Percentiles rank a stretch among this genome's conserved stretches.
Conservation (phyloP, 2,113 vertebrate species). For the Thinocorus orbignyianus region DNA sequence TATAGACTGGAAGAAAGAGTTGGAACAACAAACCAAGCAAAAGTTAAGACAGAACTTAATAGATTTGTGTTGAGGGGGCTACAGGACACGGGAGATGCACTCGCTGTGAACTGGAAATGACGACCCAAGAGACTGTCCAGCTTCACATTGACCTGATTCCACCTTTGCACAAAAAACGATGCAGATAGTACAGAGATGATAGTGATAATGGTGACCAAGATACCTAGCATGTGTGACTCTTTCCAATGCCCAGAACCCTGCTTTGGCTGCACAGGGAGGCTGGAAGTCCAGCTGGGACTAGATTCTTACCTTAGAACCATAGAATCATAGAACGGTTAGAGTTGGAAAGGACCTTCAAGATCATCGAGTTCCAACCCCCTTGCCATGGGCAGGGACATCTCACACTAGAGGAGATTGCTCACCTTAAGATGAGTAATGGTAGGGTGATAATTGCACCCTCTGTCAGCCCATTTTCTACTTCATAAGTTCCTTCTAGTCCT, state of each 20-base stretch:
- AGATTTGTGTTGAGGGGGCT: not conserved
- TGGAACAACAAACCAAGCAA: not conserved
- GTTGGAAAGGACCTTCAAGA: too few species aligned
- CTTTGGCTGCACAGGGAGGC: not conserved
- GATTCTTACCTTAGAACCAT: not conserved
- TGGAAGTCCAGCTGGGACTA: not conserved
- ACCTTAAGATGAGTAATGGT: not conserved
- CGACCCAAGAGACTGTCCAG: not conserved
- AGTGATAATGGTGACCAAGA: rapidly evolving
- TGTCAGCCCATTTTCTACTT: not conserved
- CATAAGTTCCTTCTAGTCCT: not conserved
- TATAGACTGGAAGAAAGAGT: not conserved
- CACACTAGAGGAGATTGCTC: too few species aligned
- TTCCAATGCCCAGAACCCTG: not conserved
- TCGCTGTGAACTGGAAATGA: not conserved
- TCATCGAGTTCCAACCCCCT: too few species aligned
- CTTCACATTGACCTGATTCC: not conserved
- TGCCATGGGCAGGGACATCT: too few species aligned
- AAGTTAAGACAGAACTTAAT: not conserved
- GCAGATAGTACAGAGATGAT: not conserved
- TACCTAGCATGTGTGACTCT: not conserved
- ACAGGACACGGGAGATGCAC: not conserved
- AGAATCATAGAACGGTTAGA: too few species aligned
- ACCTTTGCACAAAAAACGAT: not conserved
- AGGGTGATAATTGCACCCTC: not conserved